Percentiles rank a stretch among this genome's conserved stretches.
These are phyloP conservation scores for Rotaria macrura DNA, from an alignment of 2,888 invertebrate species.

Conservation along the genomic window DNA sequence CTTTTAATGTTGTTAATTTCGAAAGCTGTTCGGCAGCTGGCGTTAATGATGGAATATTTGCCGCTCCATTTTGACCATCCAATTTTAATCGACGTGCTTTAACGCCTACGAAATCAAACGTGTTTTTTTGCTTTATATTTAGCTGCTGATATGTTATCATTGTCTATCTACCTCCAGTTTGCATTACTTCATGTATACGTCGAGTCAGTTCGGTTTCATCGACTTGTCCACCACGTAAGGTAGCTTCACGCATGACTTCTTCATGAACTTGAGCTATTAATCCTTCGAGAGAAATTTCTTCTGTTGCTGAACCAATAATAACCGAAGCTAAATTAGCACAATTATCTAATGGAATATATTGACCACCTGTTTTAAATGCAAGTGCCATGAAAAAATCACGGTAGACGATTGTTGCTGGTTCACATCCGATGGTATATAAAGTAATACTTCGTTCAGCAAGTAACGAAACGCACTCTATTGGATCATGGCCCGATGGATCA, in stretches of 20 bases:
- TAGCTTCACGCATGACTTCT: slow-evolving; percentile 26
- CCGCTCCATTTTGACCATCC: background rate
- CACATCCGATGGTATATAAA: slow-evolving; percentile 32
- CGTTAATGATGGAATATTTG: background rate
- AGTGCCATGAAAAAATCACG: slow-evolving; percentile 28
- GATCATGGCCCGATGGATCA: slow-evolving; percentile 28
- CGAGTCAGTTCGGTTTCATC: slow-evolving; percentile 27
- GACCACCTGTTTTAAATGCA: slow-evolving; percentile 30
- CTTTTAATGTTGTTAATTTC: background rate
- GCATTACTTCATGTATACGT: slow-evolving; percentile 23
- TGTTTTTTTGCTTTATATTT: too few relatives aligned
- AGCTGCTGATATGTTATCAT: background rate
- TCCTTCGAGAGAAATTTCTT: slow-evolving; percentile 32
- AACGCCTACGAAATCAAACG: background rate
- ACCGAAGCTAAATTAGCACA: slow-evolving; percentile 22
- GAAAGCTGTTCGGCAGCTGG: background rate
- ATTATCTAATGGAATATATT: slow-evolving; percentile 26
- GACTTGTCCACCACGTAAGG: slow-evolving; percentile 15
- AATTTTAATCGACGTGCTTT: background rate
- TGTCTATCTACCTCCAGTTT: background rate
- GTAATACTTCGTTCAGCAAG: slow-evolving; percentile 30
- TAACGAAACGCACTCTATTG: slow-evolving; percentile 22
- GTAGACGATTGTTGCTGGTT: slow-evolving; percentile 27
- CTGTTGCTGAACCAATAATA: slow-evolving; percentile 30
- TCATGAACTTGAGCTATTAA: slow-evolving; percentile 29